Conservation (phyloP, 2,888 invertebrate genomes). For the Pseudanteris insignis region DNA sequence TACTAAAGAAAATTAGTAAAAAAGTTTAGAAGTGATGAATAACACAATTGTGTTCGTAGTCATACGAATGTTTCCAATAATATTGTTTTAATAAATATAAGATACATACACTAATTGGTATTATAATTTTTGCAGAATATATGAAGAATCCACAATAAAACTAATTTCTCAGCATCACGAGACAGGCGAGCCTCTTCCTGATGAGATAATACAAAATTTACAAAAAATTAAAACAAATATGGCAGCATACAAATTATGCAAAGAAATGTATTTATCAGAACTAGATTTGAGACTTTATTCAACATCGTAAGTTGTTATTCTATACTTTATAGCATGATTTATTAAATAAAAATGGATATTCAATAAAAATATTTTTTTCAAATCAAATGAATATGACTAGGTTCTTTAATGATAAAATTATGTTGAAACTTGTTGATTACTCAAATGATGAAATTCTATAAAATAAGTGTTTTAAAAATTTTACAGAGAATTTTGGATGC, state of each 20-base stretch:
- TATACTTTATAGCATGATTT: background rate
- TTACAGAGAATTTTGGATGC: constrained; percentile 82
- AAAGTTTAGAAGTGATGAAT: too few relatives aligned
- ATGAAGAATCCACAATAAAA: constrained; percentile 71
- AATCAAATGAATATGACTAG: too few relatives aligned
- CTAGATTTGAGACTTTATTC: constrained; percentile 86
- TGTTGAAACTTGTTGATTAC: background rate
- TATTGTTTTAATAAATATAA: too few relatives aligned
- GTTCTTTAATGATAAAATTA: too few relatives aligned
- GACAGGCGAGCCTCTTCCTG: constrained; percentile 77
- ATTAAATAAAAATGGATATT: background rate
- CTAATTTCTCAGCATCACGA: constrained; percentile 79
- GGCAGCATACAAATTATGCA: constrained; percentile 81
- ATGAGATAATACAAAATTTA: constrained; percentile 73
- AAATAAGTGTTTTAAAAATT: constrained; percentile 8
- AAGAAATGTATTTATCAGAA: constrained; percentile 82
- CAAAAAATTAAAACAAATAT: constrained; percentile 76
- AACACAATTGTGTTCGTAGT: too few relatives aligned
- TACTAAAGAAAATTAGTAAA: too few relatives aligned
- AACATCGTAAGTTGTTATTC: constrained; percentile 65
- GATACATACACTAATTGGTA: too few relatives aligned
- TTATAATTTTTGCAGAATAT: constrained; percentile 63
- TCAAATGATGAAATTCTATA: background rate
- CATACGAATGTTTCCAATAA: too few relatives aligned
- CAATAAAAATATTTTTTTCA: background rate